Base-by-base conservation (phyloP, 2,888 invertebrate genomes). In the Epistrophella euchroma region DNA sequence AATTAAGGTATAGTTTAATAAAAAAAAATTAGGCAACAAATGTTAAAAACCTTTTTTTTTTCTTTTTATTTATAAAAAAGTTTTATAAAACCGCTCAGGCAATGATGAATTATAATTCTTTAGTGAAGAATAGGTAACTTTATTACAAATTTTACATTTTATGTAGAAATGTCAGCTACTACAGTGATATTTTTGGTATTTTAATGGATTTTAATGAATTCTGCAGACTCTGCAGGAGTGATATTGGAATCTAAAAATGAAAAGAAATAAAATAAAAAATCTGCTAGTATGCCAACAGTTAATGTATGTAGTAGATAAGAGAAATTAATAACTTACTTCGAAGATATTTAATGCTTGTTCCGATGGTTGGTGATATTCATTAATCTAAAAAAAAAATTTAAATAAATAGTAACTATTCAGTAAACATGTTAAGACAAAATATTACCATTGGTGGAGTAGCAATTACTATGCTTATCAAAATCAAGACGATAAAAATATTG, bases 401-500 rank as follows among this genome's bases (percentile, higher is more conserved):
- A 32, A 32, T 32, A 32, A 4, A 28, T 28, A 4, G 0, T 5
- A 4, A 4, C 6, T 28, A 5, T 28, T 0, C 6, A 28, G 28
- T n/a, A n/a, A 28, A 28, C 4, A 5, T 28, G 28, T 28, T 0
- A 28, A n/a, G 0, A 64, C 0, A 25, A 60, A 25, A 40, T n/a
- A 25, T 45, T 32, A 66, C 66, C 66, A 47, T 19, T 17, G 66
- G 66, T 32, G 66, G 60, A 40, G 13, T 7, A 40, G 60, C 60
- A 60, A 60, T 15, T 6, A 40, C 60, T 7, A 40, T 22, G 60
- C 37, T 60, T 22, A 60, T 60, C 22, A 60, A 60, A 60, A 60
- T 22, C 1, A 40, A 1, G 4, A 60, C 22, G 9, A 60, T 40
- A 19, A 22, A 22, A 40, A 40, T 22, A 40, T 11, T 17, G 2